Conservation (phyloP, 2,113 vertebrate genomes). For the Epinephelus fuscoguttatus region DNA sequence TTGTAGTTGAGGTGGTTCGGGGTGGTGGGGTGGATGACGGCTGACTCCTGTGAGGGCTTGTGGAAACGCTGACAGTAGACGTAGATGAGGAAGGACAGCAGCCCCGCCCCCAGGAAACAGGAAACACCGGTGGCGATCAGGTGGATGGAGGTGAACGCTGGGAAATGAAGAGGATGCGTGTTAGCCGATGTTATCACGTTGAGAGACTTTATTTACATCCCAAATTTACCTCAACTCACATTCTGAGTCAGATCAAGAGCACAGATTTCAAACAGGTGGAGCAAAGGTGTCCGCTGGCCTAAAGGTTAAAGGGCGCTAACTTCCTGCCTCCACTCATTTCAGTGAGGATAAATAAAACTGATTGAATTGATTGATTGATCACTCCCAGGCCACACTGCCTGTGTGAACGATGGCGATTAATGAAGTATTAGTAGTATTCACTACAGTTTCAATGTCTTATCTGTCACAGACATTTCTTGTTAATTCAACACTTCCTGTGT, state of each 20-base stretch:
- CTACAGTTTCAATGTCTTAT: no score
- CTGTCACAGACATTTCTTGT: no score
- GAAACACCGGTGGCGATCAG: constrained; percentile 96
- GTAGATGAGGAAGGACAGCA: constrained; percentile 95
- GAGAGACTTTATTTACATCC: not conserved
- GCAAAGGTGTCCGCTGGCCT: no score
- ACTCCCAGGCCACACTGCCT: no score
- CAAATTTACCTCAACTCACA: not conserved
- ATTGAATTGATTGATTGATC: no score
- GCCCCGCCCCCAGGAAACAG: constrained; percentile 96
- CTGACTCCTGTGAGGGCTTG: constrained; percentile 96
- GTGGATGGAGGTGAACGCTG: constrained; percentile 96
- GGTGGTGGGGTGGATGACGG: constrained; percentile 95
- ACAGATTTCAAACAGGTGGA: not conserved
- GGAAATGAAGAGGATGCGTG: not conserved
- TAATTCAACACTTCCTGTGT: no score
- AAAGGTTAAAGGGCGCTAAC: no score
- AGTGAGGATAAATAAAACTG: no score
- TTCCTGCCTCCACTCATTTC: no score
- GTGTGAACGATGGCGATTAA: no score
- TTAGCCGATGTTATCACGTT: not conserved
- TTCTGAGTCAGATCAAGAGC: not conserved
- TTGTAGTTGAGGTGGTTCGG: constrained; percentile 99
- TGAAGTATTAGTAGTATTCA: no score
- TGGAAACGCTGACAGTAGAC: constrained; percentile 95